phyloP scores from a whole-genome alignment of 2,797 vertebrate genomes.

The Sebastes matsubarae region DNA sequence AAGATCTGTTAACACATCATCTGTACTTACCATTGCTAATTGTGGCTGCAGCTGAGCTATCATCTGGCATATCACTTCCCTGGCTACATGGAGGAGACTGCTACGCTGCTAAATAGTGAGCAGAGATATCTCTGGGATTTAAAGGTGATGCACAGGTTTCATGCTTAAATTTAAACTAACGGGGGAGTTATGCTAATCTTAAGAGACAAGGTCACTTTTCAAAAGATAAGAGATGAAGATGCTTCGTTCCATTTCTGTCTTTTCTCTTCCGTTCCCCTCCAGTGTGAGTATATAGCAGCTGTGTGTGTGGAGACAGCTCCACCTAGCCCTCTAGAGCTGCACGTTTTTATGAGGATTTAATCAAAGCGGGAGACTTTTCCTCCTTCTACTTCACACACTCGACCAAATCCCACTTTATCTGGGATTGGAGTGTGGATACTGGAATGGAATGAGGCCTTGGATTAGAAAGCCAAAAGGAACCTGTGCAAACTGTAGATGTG shows the following conservation, averaged over 20 bases:
- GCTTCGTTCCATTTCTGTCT: constrained; percentile 22
- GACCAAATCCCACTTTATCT: constrained; percentile 58
- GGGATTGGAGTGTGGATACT: constrained; percentile 34
- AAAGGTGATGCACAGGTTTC: constrained; percentile 19
- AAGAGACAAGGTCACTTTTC: constrained; percentile 12
- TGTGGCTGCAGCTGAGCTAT: constrained; percentile 38
- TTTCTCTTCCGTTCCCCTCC: not conserved
- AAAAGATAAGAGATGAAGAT: not conserved
- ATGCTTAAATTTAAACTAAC: constrained; percentile 30
- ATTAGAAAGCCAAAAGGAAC: constrained; percentile 42
- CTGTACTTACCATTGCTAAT: constrained; percentile 36
- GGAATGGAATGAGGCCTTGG: constrained; percentile 38
- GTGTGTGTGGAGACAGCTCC: constrained; percentile 24
- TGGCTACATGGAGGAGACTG: constrained; percentile 4
- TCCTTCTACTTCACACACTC: constrained; percentile 34
- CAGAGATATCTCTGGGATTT: constrained; percentile 22
- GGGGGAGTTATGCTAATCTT: constrained; percentile 19
- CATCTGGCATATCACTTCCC: constrained; percentile 44
- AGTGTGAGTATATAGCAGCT: not conserved
- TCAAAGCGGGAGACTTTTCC: constrained; percentile 28
- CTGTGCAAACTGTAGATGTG: constrained; percentile 21
- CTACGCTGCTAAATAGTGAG: constrained; percentile 9
- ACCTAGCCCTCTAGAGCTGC: constrained; percentile 18
- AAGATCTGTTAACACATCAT: constrained; percentile 41
- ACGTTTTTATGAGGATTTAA: constrained; percentile 39